A percentile compares a stretch with the other conserved stretches of the same genome.
Evolutionary conservation across 1,140 invertebrate species (phyloP).

Genomic region (Scaptodrosophila lebanonensis): DNA sequence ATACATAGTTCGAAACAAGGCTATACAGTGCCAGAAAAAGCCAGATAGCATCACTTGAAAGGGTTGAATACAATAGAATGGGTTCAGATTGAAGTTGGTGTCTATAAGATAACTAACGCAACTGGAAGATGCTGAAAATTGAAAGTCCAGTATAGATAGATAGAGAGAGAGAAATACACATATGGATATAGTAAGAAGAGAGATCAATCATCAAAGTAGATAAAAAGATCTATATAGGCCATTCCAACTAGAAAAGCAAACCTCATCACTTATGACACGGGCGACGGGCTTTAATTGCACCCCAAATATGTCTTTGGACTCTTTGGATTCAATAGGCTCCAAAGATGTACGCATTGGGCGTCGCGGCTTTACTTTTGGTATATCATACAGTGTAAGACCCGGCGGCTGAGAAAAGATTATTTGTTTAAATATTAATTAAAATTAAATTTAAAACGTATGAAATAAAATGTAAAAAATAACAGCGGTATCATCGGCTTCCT

Average conservation of each 20-base stretch:
- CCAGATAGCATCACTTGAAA: constrained; percentile 10
- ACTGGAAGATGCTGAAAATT: too few relatives aligned
- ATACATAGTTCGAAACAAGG: too few relatives aligned
- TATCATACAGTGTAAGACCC: constrained; percentile 20
- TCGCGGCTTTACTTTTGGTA: constrained; percentile 26
- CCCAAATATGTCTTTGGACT: constrained; percentile 47
- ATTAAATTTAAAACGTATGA: neutral
- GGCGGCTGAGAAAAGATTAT: constrained; percentile 25
- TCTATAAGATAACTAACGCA: neutral
- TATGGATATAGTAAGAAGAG: neutral
- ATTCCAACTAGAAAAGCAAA: constrained; percentile 18
- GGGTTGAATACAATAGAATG: constrained; percentile 1
- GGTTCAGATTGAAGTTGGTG: neutral
- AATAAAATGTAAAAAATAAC: too few relatives aligned
- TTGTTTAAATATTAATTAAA: constrained; percentile 6
- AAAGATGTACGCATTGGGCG: neutral
- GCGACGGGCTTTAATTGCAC: constrained; percentile 40
- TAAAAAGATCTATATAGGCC: too few relatives aligned
- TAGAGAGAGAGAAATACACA: too few relatives aligned
- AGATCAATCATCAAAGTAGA: too few relatives aligned
- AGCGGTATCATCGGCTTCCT: too few relatives aligned
- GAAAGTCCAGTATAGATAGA: too few relatives aligned
- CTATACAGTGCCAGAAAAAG: neutral
- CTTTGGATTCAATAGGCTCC: constrained; percentile 16
- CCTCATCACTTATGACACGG: constrained; percentile 30